A percentile compares a stretch with the other conserved stretches of the same genome.
Evolutionary conservation across 2,888 invertebrate species (phyloP).

Genomic region (Torymus aiolomorphi): DNA sequence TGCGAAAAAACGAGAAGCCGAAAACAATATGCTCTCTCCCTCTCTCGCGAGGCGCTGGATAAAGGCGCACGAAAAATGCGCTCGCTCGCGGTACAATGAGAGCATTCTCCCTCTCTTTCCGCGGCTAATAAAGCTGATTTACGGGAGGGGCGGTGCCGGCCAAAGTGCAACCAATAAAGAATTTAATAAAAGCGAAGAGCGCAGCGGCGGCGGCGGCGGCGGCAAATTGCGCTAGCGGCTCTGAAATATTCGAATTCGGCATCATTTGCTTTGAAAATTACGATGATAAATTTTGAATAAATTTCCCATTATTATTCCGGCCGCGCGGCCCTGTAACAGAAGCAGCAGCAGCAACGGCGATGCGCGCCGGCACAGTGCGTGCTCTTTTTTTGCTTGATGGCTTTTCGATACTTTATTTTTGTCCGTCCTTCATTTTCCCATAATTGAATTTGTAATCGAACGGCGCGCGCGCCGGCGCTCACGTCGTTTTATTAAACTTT

Average conservation of each 20-base stretch:
- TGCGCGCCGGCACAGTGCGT: not conserved
- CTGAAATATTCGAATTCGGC: conserved; percentile 53
- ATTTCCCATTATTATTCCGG: conserved; percentile 57
- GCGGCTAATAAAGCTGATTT: conserved; percentile 57
- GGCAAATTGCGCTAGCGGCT: conserved; percentile 39
- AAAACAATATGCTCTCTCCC: too few relatives aligned
- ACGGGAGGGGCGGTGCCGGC: conserved; percentile 33
- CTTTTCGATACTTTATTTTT: conserved; percentile 54
- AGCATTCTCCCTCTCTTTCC: not conserved
- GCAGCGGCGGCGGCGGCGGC: not conserved
- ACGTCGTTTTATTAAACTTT: conserved; percentile 35
- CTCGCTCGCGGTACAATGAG: not conserved
- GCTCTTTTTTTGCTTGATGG: conserved; percentile 44
- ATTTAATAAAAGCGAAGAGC: conserved; percentile 53
- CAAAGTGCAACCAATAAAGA: conserved; percentile 52
- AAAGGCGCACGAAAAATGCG: conserved; percentile 3
- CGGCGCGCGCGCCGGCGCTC: not conserved
- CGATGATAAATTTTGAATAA: conserved; percentile 56
- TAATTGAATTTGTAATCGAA: conserved; percentile 52
- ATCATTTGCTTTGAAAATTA: conserved; percentile 57
- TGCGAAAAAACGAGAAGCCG: too few relatives aligned
- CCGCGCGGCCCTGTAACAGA: not conserved
- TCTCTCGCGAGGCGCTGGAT: not conserved
- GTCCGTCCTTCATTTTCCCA: conserved; percentile 51
- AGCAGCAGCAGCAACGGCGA: conserved; percentile 38